Percentiles rank a stretch among this genome's conserved stretches.
Evolutionary conservation across 2,888 invertebrate genomes (phyloP).

Genomic region (Syrista parreyssii): DNA sequence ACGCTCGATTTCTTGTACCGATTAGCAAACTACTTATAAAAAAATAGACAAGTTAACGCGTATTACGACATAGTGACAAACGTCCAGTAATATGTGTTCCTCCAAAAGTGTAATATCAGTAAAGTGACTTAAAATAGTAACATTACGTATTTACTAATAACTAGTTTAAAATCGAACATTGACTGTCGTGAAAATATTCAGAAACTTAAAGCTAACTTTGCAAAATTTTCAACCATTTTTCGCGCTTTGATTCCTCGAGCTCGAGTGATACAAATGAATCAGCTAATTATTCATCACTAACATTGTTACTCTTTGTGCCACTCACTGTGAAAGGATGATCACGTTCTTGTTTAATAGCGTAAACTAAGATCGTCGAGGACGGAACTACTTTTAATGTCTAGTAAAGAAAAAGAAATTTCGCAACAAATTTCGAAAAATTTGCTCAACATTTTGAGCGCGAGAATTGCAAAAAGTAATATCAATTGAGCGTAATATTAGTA

Average conservation of each 20-base stretch:
- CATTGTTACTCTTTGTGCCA: background rate
- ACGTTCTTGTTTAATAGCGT: background rate
- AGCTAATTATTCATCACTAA: background rate
- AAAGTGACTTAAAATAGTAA: background rate
- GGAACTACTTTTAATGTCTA: background rate
- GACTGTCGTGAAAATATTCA: background rate
- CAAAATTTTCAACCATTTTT: background rate
- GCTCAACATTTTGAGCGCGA: background rate
- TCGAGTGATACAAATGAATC: background rate
- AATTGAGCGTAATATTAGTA: background rate
- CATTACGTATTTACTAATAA: background rate
- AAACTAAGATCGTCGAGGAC: background rate
- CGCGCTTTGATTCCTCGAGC: background rate
- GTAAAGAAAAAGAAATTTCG: background rate
- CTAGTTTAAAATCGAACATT: background rate
- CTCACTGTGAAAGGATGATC: background rate
- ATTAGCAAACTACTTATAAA: background rate
- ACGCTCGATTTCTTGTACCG: background rate
- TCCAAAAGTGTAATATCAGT: background rate
- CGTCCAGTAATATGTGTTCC: background rate
- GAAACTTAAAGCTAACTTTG: background rate
- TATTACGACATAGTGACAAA: background rate
- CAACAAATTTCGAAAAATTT: background rate
- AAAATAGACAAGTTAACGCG: background rate
- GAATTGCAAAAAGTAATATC: background rate